These are phyloP conservation scores for Gorsachius goisagi DNA, from an alignment of 2,113 vertebrate species.

Conservation along the genomic window DNA sequence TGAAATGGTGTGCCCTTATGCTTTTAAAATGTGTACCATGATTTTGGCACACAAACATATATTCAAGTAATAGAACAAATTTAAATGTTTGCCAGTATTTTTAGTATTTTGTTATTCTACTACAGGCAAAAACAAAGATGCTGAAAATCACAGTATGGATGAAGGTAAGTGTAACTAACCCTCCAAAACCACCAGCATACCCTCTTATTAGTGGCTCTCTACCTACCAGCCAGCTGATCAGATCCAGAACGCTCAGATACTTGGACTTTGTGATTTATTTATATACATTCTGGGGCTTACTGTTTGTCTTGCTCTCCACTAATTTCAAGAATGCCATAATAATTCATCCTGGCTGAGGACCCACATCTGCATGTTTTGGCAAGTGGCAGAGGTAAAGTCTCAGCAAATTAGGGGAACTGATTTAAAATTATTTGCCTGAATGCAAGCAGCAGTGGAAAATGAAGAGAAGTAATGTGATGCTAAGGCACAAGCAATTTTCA, in stretches of 20 bases:
- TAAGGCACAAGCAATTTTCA: not conserved
- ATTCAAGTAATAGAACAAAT: not conserved
- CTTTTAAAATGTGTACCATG: accelerated
- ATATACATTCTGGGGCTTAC: not conserved
- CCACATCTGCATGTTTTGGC: not conserved
- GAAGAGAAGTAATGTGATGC: not conserved
- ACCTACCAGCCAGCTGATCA: not conserved
- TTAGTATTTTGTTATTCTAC: not conserved
- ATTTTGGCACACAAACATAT: not conserved
- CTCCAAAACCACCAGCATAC: not conserved
- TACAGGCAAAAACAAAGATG: not conserved
- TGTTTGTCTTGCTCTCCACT: not conserved
- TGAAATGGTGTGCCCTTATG: not conserved
- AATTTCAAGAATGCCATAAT: not conserved
- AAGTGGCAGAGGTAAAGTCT: not conserved
- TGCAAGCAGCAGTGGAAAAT: not conserved
- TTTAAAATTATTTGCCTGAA: not conserved
- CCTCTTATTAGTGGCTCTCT: not conserved
- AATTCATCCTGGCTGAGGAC: not conserved
- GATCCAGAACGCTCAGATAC: not conserved
- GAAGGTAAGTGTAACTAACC: slow-evolving; percentile 53
- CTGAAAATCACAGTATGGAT: slow-evolving; percentile 54
- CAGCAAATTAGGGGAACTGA: not conserved
- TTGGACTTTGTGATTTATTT: not conserved
- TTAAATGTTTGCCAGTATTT: not conserved